Base-by-base conservation (phyloP, 2,797 vertebrate genomes). In the Mus spretus region DNA sequence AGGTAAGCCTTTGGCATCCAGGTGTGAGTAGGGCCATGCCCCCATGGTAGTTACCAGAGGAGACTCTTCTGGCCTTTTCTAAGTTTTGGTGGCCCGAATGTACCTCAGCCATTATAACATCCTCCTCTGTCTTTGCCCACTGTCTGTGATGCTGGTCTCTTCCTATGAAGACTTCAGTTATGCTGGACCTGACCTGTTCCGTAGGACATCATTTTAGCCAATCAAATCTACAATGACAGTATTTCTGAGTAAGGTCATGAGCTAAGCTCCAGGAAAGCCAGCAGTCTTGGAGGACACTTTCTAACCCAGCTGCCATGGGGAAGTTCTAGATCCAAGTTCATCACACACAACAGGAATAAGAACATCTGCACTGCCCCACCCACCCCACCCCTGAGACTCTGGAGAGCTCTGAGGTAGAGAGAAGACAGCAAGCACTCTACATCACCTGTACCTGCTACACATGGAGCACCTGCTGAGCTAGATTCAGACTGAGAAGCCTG, bases 281-380 rank as follows among this genome's bases (percentile, higher is more conserved):
- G 37, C 8, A 28, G 10, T 55, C 22, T 72, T 37, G 22, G 72
- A 47, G 65, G 34, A 55, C 22, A 17, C 65, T 88, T n/a, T 40
- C 47, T 53, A 70, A 2, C 37, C n/a, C n/a, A 74, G 37, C 34
- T 74, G 70, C 53, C 37, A 22, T 59, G 26, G 70, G 14, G n/a
- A 53, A 85, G 14, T 55, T 13, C 65, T 72, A 9, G 37, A 22
- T 72, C 65, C 14, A 11, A 55, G 47, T 40, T 40, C 85, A 57
- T n/a, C 26, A 6, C 6, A 15, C 14, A 24, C 0, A 12, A 0
- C 10, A 14, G 28, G 74, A 24, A 22, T 47, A n/a, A n/a, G n/a
- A 70, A 61, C 6, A 47, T 9, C 20, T 19, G 34, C 34, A 22
- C 65, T 4, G 3, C 1, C 11, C 15, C 47, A 50, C 0, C 15